Base-by-base conservation (phyloP, 2,888 invertebrate genomes). In the Argyresthia goedartella region DNA sequence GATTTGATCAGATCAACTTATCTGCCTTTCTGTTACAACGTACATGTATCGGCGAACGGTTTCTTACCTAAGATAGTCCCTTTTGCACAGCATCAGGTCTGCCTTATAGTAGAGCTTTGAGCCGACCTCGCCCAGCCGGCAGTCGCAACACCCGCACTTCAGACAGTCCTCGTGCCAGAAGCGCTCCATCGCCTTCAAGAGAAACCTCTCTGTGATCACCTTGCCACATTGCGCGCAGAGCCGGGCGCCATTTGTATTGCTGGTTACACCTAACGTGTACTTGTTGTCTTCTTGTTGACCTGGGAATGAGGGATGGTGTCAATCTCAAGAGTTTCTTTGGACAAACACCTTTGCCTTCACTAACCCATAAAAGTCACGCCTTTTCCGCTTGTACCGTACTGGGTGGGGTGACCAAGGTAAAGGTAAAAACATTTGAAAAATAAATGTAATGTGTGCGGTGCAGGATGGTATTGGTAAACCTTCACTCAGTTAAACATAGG, bases 111-210 rank as follows among this genome's bases (percentile, higher is more conserved):
- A 97, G 50, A 96, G 88, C 58, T 95, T 95, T 52, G 95, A 95
- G 57, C 96, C 96, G 43, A 96, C 95, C 80, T 97, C 96, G 1
- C 96, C 96, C n/a, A 97, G 90, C 51, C 96, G 89, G 76, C 96
- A 96, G 79, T 96, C 95, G 72, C 97, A 97, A 81, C 96, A 96
- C 55, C 95, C 95, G 70, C 95, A 95, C 72, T 96, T 96, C 58
- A 97, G 89, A 68, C 96, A 96, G 81, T 96, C 96, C 65, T 97
- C 96, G 82, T 97, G 97, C 96, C 97, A 97, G 81, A 91, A 95
- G 72, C 95, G 88, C 73, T 96, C 96, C 81, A 96, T 87, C 0
- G 96, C 96, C 71, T 93, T 94, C 61, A 96, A 89, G 46, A 96
- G 89, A 76, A 89, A 94, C 76, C 93, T 85, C 73, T 95, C 95